Evolutionary conservation across 2,888 invertebrate genomes (phyloP), one percentile per base, ranked within the genome.

Genomic region (Choreutis nemorana): DNA sequence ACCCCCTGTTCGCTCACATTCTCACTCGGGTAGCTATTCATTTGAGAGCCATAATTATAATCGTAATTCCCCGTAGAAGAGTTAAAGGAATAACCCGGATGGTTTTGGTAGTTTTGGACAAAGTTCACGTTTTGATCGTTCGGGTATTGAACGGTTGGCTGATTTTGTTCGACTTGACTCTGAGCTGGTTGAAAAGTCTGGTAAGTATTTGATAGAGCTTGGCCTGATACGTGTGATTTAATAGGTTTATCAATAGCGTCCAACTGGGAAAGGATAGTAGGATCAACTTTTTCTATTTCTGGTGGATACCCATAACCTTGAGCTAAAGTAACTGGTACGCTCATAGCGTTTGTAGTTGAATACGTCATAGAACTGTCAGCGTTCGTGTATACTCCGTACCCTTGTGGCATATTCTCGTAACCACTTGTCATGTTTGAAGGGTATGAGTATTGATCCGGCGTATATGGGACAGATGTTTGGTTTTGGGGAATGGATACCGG

Each of bases 41-140:
- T 29, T 46, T 85, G 83, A 33, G 85, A 85, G 1, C 85, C 86
- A 29, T 85, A 84, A 38, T 62, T 81, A 42, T 87, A 87, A 7
- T 85, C 82, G 39, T 83, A 86, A 24, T 48, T 58, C 1, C 85
- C 85, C 0, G 81, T 79, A 1, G 66, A 50, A 1, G 72, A 40
- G 45, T 86, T 84, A 40, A 57, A 86, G 4, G 75, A 72, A 42
- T 86, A 87, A 23, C 84, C 86, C 3, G 85, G 85, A 52, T 86
- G 86, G 30, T 78, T 80, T 44, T 81, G 78, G 36, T 61, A 73
- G 13, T 50, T 55, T 32, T 65, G 67, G 2, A 44, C 46, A 37
- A 59, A 65, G 36, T 41, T 58, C 1, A 44, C 35, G 15, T 33
- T 36, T 21, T 31, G 31, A 22, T 41, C 45, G 15, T 50, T 51